Conservation (phyloP, 92 coral and sea anemone genomes). For the Heliopora coerulea region DNA sequence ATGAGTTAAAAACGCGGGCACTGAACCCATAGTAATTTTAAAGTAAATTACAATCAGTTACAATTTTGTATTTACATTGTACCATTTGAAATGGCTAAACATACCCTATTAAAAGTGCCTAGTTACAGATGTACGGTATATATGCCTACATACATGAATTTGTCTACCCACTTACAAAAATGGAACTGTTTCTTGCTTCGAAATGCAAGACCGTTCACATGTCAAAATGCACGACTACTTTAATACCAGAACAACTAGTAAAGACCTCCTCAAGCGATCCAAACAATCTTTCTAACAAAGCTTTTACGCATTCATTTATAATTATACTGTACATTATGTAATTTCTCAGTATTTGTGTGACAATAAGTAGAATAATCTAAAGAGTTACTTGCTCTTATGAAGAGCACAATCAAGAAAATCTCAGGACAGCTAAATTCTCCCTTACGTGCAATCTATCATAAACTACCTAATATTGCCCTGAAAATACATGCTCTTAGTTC, state of each 20-base stretch:
- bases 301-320: neutral
- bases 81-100: neutral
- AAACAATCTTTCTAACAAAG: neutral
- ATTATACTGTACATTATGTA: neutral
- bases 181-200: slow-evolving; percentile 10
- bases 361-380: neutral
- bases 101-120: neutral
- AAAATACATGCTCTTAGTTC: no score
- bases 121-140: neutral
- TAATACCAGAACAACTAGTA: neutral
- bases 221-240: slow-evolving; percentile 1
- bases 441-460: no score
- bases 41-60: no score
- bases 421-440: no score
- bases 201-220: slow-evolving; percentile 21
- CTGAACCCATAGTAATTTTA: no score
- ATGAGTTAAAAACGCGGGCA: no score
- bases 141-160: slow-evolving; percentile 4
- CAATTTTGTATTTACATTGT: neutral
- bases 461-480: no score
- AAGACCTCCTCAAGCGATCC: neutral
- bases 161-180: slow-evolving; percentile 28
- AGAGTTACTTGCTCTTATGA: slow-evolving; percentile 19
- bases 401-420: slow-evolving; percentile 3
- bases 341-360: slow-evolving; percentile 6